Evolutionary conservation across 2,797 vertebrate species (phyloP), one percentile per base, ranked within the genome.

Genomic region (Acridotheres tristis): DNA sequence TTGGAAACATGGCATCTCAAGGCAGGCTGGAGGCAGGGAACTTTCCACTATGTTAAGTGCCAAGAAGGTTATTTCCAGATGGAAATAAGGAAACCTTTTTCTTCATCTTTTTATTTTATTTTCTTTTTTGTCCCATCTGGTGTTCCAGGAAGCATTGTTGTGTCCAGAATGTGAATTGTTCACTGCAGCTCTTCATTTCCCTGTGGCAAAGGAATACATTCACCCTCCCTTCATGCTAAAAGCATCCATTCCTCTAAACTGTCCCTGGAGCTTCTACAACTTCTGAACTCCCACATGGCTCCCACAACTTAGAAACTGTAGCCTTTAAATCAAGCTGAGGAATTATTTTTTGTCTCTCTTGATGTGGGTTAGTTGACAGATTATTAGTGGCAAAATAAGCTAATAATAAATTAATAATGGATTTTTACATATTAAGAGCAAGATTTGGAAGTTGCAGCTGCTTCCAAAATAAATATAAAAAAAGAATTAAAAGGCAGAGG

Each of bases 391-490:
- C 8, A 79, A 88, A 88, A 65, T 42, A 62, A 84, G 17, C 38
- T 87, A 81, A 78, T 91, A 87, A 88, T 81, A 94, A 87, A 85
- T 93, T 90, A 85, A 93, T 88, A 87, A 85, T 77, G n/a, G 11
- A 53, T 91, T 84, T 69, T 43, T 71, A 47, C 23, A 30, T 72
- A 43, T 42, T 67, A 61, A 69, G 47, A 77, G 47, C 51, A 88
- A 58, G 30, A 94, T 53, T 87, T 94, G 73, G 69, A 89, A 94
- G 55, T 53, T 66, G 82, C 45, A 83, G 25, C 17, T 57, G 10
- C 25, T 88, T 90, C 36, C 27, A 71, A 63, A 47, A 18, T 75
- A 79, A 34, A n/a, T 27, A 9, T 30, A 4, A 5, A 54, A 54
- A 67, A 54, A 67, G 7, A 11, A 36, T 38, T 5, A 45, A 66